Conservation (phyloP, 2,888 invertebrate genomes). For the Brenthis ino region DNA sequence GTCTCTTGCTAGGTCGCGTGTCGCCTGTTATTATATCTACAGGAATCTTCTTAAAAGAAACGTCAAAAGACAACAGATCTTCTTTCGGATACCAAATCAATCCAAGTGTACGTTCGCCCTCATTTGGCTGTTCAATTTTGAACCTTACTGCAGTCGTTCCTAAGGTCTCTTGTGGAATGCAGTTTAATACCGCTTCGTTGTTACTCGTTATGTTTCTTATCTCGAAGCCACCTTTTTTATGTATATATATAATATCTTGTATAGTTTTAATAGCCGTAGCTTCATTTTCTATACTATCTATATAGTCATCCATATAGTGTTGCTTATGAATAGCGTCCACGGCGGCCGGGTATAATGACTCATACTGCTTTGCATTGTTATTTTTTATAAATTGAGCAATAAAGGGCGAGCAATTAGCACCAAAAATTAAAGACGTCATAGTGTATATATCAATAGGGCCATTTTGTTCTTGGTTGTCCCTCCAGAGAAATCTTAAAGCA, state of each 20-base stretch:
- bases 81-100: constrained; percentile 41
- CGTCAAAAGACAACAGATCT: constrained; percentile 40
- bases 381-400: constrained; percentile 36
- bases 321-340: constrained; percentile 13
- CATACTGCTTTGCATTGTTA: constrained; percentile 27
- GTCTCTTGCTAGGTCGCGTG: constrained; percentile 40
- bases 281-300: neutral
- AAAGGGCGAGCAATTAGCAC: constrained; percentile 39
- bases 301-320: constrained; percentile 24
- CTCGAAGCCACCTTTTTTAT: constrained; percentile 16
- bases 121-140: constrained; percentile 35
- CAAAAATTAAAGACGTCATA: constrained; percentile 34
- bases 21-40: constrained; percentile 30
- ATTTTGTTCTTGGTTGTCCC: constrained; percentile 26
- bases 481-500: constrained; percentile 49
- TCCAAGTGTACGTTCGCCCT: constrained; percentile 41
- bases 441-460: neutral
- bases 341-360: constrained; percentile 16
- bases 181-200: neutral
- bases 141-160: constrained; percentile 36
- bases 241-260: neutral
- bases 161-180: constrained; percentile 9
- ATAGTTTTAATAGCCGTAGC: constrained; percentile 1
- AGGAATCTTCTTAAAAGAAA: constrained; percentile 38
- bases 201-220: constrained; percentile 2